phyloP scores from a whole-genome alignment of 2,888 invertebrate species.

The Cheilosia scutellata region DNA sequence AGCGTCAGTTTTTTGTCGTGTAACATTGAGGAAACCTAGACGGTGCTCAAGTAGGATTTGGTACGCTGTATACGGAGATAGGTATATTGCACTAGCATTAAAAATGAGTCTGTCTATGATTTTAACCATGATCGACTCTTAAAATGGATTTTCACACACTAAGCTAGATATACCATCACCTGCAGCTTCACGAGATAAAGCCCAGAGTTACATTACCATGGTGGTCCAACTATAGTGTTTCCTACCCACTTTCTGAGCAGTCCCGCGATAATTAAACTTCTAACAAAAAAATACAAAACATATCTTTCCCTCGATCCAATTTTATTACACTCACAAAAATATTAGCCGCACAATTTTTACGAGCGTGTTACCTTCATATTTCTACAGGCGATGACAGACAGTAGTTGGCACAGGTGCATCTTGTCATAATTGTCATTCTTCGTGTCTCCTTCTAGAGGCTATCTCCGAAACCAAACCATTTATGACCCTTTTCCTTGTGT shows the following conservation, averaged over 20 bases:
- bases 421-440: background rate
- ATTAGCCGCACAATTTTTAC: conserved; percentile 33
- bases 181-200: too few relatives aligned
- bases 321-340: conserved; percentile 24
- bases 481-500: conserved; percentile 7
- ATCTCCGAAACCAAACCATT: conserved; percentile 26
- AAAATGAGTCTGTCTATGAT: too few relatives aligned
- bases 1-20: too few relatives aligned
- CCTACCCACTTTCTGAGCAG: background rate
- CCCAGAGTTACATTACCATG: background rate
- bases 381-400: conserved; percentile 9
- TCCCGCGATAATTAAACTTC: background rate
- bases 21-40: too few relatives aligned
- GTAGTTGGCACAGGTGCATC: conserved; percentile 35
- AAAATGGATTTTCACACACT: too few relatives aligned
- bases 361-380: conserved; percentile 8
- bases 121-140: too few relatives aligned
- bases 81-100: too few relatives aligned
- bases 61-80: too few relatives aligned
- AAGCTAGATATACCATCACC: too few relatives aligned
- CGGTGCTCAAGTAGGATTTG: too few relatives aligned
- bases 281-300: background rate
- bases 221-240: conserved; percentile 3
- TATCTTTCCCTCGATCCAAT: conserved; percentile 1
- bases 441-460: background rate